A percentile compares a stretch with the other conserved stretches of the same genome.
Conservation (phyloP, 2,113 vertebrate genomes). For the Zeus faber region DNA sequence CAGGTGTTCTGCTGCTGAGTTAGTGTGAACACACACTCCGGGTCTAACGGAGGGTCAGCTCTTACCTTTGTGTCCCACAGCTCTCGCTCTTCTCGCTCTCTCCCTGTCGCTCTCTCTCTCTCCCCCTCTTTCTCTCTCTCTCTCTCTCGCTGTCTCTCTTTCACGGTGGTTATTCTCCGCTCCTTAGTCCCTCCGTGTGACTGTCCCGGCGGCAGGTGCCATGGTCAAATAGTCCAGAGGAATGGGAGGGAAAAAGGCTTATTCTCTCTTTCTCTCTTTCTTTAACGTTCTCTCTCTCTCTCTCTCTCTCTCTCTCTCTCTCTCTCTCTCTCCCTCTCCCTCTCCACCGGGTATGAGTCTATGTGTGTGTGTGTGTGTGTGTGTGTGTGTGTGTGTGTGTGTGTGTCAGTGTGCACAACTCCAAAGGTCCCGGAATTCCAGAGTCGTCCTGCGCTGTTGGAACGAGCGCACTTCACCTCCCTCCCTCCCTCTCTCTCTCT, state of each 20-base stretch:
- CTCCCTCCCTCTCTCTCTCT: no score
- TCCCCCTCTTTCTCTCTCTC: no score
- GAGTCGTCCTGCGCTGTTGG: conserved; percentile 52
- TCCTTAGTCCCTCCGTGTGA: conserved; percentile 36
- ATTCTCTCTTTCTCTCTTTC: conserved; percentile 1
- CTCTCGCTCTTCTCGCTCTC: conserved; percentile 34
- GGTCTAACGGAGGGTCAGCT: no score
- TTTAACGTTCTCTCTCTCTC: conserved; percentile 1
- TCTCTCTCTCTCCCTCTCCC: no score
- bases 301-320: conserved; percentile 2
- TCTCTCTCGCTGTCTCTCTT: no score
- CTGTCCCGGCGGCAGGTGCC: conserved; percentile 59
- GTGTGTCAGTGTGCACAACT: conserved; percentile 34
- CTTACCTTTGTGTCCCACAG: conserved; percentile 56
- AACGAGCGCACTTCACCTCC: no score
- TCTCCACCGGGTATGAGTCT: no score
- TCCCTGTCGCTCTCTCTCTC: no score
- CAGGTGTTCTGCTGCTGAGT: no score
- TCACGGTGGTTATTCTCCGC: conserved; percentile 8
- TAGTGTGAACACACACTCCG: no score
- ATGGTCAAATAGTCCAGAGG: conserved; percentile 57
- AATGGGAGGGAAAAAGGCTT: conserved; percentile 29
- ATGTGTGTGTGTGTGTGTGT: conserved; percentile 1
- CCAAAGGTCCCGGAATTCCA: conserved; percentile 66
- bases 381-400: neutral